Conservation (phyloP, 2,113 vertebrate genomes). For the Ptilonorhynchus violaceus region DNA sequence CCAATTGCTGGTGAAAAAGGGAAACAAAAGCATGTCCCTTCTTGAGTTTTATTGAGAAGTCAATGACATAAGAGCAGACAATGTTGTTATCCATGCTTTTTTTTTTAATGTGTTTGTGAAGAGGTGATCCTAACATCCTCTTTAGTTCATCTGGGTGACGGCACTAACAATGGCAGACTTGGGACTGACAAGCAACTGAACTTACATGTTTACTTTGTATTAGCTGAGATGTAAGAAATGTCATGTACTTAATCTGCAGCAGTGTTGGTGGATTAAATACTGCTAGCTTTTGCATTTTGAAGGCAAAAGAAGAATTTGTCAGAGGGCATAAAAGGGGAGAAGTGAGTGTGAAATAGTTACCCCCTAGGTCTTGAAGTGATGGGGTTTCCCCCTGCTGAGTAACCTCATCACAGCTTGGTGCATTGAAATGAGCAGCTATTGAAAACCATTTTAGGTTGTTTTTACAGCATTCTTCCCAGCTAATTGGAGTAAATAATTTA, state of each 20-base stretch:
- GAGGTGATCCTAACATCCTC: not conserved
- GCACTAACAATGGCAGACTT: accelerated
- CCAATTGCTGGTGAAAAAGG: not conserved
- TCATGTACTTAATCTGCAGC: not conserved
- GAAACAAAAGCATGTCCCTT: not conserved
- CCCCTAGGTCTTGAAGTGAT: not conserved
- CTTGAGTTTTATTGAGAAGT: not conserved
- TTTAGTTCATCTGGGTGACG: not conserved
- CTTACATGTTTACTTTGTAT: not conserved
- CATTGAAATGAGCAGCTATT: not conserved
- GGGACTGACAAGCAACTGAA: not conserved
- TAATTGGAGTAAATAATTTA: not conserved
- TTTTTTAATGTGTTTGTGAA: not conserved
- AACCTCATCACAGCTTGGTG: not conserved
- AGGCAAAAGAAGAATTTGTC: not conserved
- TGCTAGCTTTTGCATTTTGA: not conserved
- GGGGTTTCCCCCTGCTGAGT: accelerated
- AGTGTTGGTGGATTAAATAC: not conserved
- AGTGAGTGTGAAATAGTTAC: not conserved
- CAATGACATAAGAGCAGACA: not conserved
- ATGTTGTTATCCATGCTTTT: too few relatives aligned
- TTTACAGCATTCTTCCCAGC: not conserved
- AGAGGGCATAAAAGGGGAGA: not conserved
- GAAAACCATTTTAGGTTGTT: not conserved
- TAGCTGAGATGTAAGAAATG: not conserved